Percentiles rank a stretch among this genome's conserved stretches.
Conservation (phyloP, 2,888 invertebrate genomes). For the Perdita meconis region DNA sequence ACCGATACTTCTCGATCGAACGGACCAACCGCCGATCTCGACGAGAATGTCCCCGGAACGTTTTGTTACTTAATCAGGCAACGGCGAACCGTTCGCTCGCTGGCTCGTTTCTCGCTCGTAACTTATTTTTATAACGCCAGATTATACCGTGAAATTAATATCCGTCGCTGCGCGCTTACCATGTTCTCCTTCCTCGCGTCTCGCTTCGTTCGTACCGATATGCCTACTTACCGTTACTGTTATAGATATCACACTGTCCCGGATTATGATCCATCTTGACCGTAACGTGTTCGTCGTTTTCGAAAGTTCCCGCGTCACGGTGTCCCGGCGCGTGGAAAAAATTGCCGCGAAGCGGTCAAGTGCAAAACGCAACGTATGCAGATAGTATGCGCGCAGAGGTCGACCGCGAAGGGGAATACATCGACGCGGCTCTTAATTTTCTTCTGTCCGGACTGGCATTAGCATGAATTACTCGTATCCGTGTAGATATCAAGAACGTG, state of each 20-base stretch:
- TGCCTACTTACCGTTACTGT: conserved; percentile 37
- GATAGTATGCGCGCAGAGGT: no score
- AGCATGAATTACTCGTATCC: conserved; percentile 56
- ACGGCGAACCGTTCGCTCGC: background rate
- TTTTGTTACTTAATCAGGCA: conserved; percentile 52
- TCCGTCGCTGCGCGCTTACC: conserved; percentile 4
- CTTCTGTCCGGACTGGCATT: background rate
- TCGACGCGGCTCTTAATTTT: background rate
- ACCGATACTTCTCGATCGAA: conserved; percentile 18
- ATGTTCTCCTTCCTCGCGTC: conserved; percentile 1
- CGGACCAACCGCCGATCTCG: background rate
- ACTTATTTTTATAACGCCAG: conserved; percentile 47
- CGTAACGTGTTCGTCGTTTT: no score
- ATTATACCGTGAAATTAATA: conserved; percentile 46
- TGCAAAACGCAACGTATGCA: no score
- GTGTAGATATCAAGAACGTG: conserved; percentile 36
- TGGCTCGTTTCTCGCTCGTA: conserved; percentile 17
- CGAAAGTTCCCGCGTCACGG: no score
- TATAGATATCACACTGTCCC: conserved; percentile 17
- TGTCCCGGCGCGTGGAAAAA: no score
- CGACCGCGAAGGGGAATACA: background rate
- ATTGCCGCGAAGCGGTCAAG: no score
- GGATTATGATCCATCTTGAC: background rate
- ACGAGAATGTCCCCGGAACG: conserved; percentile 33
- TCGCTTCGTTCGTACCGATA: conserved; percentile 15